Conservation (phyloP, 2,888 invertebrate species). For the Amblyjoppa fuscipennis region DNA sequence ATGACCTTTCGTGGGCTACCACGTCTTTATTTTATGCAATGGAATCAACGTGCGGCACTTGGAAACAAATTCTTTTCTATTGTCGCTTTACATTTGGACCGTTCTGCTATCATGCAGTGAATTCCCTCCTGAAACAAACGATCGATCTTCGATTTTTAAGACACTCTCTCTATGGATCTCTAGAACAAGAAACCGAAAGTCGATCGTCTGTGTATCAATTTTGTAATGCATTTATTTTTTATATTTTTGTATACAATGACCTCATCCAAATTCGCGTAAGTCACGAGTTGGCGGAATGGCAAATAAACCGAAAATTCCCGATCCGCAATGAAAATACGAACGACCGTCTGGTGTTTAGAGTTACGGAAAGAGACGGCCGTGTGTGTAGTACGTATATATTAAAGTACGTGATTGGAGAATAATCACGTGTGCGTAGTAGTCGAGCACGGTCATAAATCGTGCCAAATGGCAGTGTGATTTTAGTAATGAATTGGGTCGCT, state of each 20-base stretch:
- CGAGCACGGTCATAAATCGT: slow-evolving; percentile 56
- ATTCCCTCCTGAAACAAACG: slow-evolving; percentile 49
- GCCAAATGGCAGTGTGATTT: slow-evolving; percentile 68
- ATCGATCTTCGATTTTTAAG: slow-evolving; percentile 43
- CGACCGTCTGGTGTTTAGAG: neutral
- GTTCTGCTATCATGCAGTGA: slow-evolving; percentile 75
- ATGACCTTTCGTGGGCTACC: neutral
- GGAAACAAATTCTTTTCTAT: neutral
- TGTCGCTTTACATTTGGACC: slow-evolving; percentile 65
- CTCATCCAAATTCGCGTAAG: neutral
- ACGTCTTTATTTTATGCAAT: neutral
- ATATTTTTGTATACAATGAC: neutral
- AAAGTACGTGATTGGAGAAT: slow-evolving; percentile 14
- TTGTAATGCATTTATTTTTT: neutral
- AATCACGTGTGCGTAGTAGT: slow-evolving; percentile 53
- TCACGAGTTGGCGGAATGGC: neutral
- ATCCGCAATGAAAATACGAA: neutral
- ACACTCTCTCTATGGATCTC: slow-evolving; percentile 27
- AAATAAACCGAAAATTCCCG: neutral
- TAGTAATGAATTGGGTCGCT: slow-evolving; percentile 78
- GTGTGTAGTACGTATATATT: slow-evolving; percentile 14
- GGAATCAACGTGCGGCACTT: neutral
- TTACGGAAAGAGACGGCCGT: neutral
- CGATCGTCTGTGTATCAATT: slow-evolving; percentile 42
- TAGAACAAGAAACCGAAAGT: slow-evolving; percentile 40